Evolutionary conservation across 2,888 invertebrate species (phyloP).

Genomic region (Nomada ferruginata): DNA sequence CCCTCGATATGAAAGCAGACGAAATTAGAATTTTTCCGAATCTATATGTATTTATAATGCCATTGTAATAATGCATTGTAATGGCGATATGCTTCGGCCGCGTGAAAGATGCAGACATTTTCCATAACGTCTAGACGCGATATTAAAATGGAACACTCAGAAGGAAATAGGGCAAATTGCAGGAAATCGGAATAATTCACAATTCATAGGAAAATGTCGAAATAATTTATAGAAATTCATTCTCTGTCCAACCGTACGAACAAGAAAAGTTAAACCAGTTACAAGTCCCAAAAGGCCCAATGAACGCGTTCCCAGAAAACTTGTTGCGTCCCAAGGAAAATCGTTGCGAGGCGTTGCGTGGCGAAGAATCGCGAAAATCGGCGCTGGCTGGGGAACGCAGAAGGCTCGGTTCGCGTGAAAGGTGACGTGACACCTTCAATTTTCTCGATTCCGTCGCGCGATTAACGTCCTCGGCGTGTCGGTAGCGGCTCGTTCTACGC

Average conservation of each 20-base stretch:
- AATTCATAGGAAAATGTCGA: too few species aligned
- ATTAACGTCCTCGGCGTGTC: slow-evolving; percentile 33
- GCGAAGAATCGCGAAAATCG: slow-evolving; percentile 16
- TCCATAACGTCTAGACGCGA: too few species aligned
- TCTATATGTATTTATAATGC: too few species aligned
- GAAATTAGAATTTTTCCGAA: too few species aligned
- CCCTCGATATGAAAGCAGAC: too few species aligned
- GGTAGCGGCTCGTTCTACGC: slow-evolving; percentile 5
- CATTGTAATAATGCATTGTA: too few species aligned
- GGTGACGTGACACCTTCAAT: slow-evolving; percentile 42
- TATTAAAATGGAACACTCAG: too few species aligned
- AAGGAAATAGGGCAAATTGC: background rate
- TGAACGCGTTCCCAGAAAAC: background rate
- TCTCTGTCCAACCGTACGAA: too few species aligned
- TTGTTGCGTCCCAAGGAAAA: slow-evolving; percentile 27
- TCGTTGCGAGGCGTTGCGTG: background rate
- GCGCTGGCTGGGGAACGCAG: background rate
- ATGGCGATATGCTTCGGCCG: too few species aligned
- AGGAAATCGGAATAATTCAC: background rate
- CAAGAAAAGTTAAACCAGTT: too few species aligned
- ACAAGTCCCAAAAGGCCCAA: background rate
- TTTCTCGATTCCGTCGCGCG: slow-evolving; percentile 25
- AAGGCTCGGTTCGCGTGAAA: slow-evolving; percentile 32
- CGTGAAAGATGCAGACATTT: too few species aligned
- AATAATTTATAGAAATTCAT: background rate